Evolutionary conservation across 2,797 vertebrate species (phyloP).

Genomic region (Myripristis murdjan): DNA sequence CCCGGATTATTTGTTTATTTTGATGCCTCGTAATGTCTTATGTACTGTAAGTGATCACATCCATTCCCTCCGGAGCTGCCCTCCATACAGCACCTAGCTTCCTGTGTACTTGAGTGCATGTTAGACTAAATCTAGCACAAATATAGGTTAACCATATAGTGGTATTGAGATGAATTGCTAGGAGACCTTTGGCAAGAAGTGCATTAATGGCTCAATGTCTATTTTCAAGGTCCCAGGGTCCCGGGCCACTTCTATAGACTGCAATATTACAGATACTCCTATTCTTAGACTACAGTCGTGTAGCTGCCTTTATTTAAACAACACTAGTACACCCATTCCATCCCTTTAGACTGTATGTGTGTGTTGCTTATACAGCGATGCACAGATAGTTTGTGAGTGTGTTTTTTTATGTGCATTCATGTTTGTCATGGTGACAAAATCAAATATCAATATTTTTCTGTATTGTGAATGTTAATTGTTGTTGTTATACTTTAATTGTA

Average conservation of each 20-base stretch:
- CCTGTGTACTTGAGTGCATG: conserved; percentile 17
- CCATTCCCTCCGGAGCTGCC: conserved; percentile 46
- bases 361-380: conserved; percentile 5
- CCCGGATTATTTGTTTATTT: conserved; percentile 69
- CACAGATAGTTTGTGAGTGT: conserved; percentile 1
- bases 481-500: too few species aligned
- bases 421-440: too few species aligned
- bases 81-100: conserved; percentile 30
- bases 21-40: neutral
- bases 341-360: conserved; percentile 12
- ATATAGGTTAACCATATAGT: conserved; percentile 25
- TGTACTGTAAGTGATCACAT: conserved; percentile 61
- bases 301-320: too few species aligned
- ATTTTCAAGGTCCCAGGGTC: conserved; percentile 21
- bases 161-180: conserved; percentile 17
- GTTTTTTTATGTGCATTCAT: conserved; percentile 26
- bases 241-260: conserved; percentile 35
- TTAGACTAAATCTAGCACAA: too few species aligned
- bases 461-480: too few species aligned
- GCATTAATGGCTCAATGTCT: conserved; percentile 40
- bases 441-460: too few species aligned
- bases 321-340: conserved; percentile 13
- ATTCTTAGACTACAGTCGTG: conserved; percentile 9
- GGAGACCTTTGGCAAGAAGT: conserved; percentile 48
- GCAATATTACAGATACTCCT: conserved; percentile 12